Percentiles rank a stretch among this genome's conserved stretches.
phyloP scores from a whole-genome alignment of 92 coral and sea anemone species.

The Porites lobata region DNA sequence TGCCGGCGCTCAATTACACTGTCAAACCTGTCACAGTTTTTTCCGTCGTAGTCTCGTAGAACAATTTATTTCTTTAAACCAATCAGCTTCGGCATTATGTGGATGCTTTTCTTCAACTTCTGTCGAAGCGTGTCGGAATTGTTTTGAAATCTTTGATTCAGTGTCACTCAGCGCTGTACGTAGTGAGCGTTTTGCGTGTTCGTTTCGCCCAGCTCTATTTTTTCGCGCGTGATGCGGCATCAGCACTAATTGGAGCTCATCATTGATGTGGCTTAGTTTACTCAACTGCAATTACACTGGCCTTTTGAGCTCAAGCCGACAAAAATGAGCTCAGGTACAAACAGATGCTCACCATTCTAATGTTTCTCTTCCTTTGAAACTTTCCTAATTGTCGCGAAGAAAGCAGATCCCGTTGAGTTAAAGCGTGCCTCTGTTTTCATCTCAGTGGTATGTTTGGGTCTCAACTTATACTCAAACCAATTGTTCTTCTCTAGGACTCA shows the following conservation, averaged over 20 bases:
- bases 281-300: constrained; percentile 1
- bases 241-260: constrained; percentile 9
- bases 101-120: constrained; percentile 47
- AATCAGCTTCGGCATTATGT: constrained; percentile 26
- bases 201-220: not conserved
- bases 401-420: not conserved
- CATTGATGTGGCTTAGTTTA: constrained; percentile 41
- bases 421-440: constrained; percentile 21
- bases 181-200: constrained; percentile 24
- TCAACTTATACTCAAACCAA: constrained; percentile 4
- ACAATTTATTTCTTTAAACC: constrained; percentile 5
- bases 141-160: constrained; percentile 30
- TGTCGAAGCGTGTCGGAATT: constrained; percentile 62
- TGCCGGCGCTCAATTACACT: constrained; percentile 19
- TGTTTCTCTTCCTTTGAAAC: not conserved
- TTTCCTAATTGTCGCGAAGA: not conserved
- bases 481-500: constrained; percentile 69
- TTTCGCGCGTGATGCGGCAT: constrained; percentile 46
- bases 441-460: constrained; percentile 27
- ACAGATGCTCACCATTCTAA: constrained; percentile 19
- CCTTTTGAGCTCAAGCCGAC: constrained; percentile 45
- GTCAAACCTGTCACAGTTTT: constrained; percentile 39
- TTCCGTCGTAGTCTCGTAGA: constrained; percentile 27
- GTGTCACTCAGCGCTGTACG: constrained; percentile 12
- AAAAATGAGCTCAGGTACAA: constrained; percentile 53